Percentiles rank a stretch among this genome's conserved stretches.
Evolutionary conservation across 2,888 invertebrate genomes (phyloP).

Genomic region (Gymnosoma rotundatum): DNA sequence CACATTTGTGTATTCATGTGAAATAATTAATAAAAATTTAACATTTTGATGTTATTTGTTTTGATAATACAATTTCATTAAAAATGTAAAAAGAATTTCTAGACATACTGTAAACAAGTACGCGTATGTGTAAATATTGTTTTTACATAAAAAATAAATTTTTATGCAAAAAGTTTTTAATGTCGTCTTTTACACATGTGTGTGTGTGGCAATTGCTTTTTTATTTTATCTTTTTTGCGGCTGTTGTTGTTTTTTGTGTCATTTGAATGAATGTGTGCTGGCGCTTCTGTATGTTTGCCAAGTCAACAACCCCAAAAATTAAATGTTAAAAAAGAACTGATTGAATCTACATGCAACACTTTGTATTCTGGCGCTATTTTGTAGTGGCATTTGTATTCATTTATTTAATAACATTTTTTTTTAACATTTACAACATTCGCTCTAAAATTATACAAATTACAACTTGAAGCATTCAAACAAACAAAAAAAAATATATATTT

Average conservation of each 20-base stretch:
- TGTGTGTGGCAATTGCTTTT: slow-evolving; percentile 19
- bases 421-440: slow-evolving; percentile 46
- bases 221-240: background rate
- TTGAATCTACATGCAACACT: slow-evolving; percentile 65
- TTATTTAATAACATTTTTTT: slow-evolving; percentile 58
- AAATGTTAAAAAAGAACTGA: slow-evolving; percentile 57
- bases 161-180: slow-evolving; percentile 39
- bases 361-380: slow-evolving; percentile 47
- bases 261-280: slow-evolving; percentile 32
- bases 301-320: slow-evolving; percentile 65
- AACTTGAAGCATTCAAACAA: slow-evolving; percentile 47
- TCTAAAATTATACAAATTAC: slow-evolving; percentile 62
- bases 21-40: too few species aligned
- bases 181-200: background rate
- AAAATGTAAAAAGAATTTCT: slow-evolving; percentile 14
- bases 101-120: slow-evolving; percentile 23
- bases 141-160: background rate
- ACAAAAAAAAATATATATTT: slow-evolving; percentile 10
- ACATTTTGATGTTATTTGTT: background rate
- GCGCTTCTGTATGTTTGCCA: slow-evolving; percentile 49
- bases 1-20: too few species aligned
- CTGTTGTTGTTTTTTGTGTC: slow-evolving; percentile 8
- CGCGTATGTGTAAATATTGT: slow-evolving; percentile 7
- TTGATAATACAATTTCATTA: background rate
- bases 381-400: slow-evolving; percentile 55